Base-by-base conservation (phyloP, 2,113 vertebrate genomes). In the Circaetus gallicus region DNA sequence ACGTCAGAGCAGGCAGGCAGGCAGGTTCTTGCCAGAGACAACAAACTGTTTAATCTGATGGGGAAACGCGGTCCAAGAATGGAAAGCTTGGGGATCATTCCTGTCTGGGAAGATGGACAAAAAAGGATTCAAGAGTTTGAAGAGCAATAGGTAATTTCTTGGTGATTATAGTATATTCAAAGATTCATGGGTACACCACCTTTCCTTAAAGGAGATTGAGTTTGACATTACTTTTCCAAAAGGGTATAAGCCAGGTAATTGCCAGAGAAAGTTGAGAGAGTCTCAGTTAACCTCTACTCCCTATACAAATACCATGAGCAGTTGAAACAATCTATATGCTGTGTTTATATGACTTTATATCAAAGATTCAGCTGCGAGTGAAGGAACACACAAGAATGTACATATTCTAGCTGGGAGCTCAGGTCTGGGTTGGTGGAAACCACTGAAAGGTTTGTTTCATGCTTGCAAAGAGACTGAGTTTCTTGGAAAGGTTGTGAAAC, bases 311-410 rank as follows among this genome's bases (percentile, higher is more conserved):
- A 38, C 10, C 29, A 62, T 3, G 13, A 34, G 18, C 3, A 32
- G 26, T 15, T 61, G 29, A 65, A 91, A 91, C 13, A 43, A 26
- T 76, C 9, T 31, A 4, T 52, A 31, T 55, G 25, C 14, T 53
- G 6, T 38, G 16, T 19, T 63, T 0, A 0, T n/a, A 49, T 55
- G 32, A 7, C 6, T 89, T 40, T 65, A 8, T 31, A 56, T 32
- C 20, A 86, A 76, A 61, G 7, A 25, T 42, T 80, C 36, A 61
- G 3, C 34, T 73, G 13, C 0, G 3, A 47, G 8, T 77, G 61
- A 73, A 55, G 29, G 9, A 81, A 47, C 14, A n/a, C 16, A 56
- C 7, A 49, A 43, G 22, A 58, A n/a, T 0, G 1, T 31, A 21
- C 3, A 6, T 71, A n/a, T 67, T 83, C 22, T 32, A 6, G 10